phyloP scores from a whole-genome alignment of 2,113 vertebrate genomes.

The Collichthys lucidus region DNA sequence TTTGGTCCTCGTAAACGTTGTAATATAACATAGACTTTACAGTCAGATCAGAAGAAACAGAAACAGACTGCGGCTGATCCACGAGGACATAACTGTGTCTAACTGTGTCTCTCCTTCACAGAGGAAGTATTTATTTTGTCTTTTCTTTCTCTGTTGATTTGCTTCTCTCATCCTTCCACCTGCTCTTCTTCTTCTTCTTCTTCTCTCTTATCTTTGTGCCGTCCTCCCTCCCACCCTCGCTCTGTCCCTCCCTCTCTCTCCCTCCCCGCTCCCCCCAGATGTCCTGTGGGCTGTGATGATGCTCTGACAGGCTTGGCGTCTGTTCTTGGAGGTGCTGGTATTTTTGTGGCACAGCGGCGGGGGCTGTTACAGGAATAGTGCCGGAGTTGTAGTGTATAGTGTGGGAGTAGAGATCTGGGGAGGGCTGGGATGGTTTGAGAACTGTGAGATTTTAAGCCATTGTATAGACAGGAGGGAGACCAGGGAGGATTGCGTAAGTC shows the following conservation, averaged over 20 bases:
- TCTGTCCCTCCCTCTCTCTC: neutral
- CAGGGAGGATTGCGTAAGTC: conserved; percentile 78
- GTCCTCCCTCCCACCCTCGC: conserved; percentile 15
- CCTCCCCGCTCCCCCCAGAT: conserved; percentile 39
- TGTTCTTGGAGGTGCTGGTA: conserved; percentile 82
- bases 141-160: conserved; percentile 51
- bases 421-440: conserved; percentile 64
- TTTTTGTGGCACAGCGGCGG: conserved; percentile 75
- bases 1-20: neutral
- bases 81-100: conserved; percentile 36
- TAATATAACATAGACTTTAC: conserved; percentile 12
- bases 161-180: conserved; percentile 67
- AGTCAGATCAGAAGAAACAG: conserved; percentile 36
- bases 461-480: conserved; percentile 74
- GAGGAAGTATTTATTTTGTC: conserved; percentile 31
- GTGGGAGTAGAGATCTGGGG: conserved; percentile 78
- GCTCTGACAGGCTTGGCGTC: conserved; percentile 80
- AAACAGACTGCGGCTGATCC: conserved; percentile 54
- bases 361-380: conserved; percentile 83
- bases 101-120: conserved; percentile 24
- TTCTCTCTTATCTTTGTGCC: neutral
- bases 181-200: conserved; percentile 49
- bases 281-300: conserved; percentile 79
- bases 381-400: conserved; percentile 80
- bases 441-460: conserved; percentile 72